Evolutionary conservation across 2,113 vertebrate genomes (phyloP).

Genomic region (Sterrhoptilus dennistouni): DNA sequence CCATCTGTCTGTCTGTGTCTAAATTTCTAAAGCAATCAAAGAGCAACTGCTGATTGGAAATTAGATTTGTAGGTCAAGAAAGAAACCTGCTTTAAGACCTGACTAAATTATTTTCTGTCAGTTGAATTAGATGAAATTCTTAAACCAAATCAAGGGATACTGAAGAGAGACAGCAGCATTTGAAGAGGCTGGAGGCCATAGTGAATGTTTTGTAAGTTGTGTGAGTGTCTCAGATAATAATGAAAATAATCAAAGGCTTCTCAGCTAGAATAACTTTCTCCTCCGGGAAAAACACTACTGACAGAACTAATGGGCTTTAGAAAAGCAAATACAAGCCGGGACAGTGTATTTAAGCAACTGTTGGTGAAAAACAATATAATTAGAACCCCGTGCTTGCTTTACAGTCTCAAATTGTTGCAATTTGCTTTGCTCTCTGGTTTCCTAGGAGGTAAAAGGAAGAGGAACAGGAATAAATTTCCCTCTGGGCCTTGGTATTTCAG

Average conservation of each 20-base stretch:
- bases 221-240: background rate
- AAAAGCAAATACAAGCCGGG: background rate
- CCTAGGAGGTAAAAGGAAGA: background rate
- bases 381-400: background rate
- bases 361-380: background rate
- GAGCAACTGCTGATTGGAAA: background rate
- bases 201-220: background rate
- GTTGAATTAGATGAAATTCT: background rate
- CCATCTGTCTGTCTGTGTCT: background rate
- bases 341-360: background rate
- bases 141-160: background rate
- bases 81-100: background rate
- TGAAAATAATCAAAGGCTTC: conserved; percentile 1
- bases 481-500: background rate
- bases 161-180: background rate
- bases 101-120: background rate
- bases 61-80: background rate
- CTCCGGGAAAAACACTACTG: background rate
- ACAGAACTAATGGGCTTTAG: conserved; percentile 6
- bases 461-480: background rate
- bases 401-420: background rate
- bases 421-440: background rate
- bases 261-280: background rate
- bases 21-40: background rate
- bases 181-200: background rate